Base-by-base conservation (phyloP, 1,140 invertebrate genomes). In the Calliphora vicina region DNA sequence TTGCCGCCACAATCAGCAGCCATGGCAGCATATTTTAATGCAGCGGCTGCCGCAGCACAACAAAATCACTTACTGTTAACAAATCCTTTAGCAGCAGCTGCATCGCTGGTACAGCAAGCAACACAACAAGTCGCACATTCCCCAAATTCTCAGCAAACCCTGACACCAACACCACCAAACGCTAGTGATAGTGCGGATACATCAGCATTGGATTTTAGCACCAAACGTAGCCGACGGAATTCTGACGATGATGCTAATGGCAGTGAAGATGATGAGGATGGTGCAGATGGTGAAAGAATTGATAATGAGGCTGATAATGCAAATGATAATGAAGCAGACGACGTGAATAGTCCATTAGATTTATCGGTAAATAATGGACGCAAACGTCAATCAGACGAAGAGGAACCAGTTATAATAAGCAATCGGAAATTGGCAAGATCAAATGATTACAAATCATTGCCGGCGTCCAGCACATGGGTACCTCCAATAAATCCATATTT, bases 401-500 rank as follows among this genome's bases (percentile, higher is more conserved):
- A 57, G 26, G 83, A 80, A 84, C 93, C 92, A 43, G 93, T 93
- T 0, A 92, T 93, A 5, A 92, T 93, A 0, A 93, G 94, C 8
- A 95, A 96, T 10, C 35, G 23, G 23, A 95, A 96, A 85, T 93
- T 93, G 73, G 93, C 94, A 1, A 92, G 94, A 85, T 87, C 93
- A 10, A 88, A 92, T 0, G 94, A 94, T 67, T 94, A 89, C 84
- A 89, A 89, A 20, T 85, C 88, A 0, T 85, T 87, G 25, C 82
- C 80, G 20, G 93, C 94, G 0, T 91, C 92, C 2, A 94, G 94
- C 0, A 94, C 95, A 1, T 96, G 95, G 96, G 93, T 94, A 29
- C 94, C 95, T 0, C 94, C 95, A 1, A 93, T 96, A 6, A 94
- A 95, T n/a, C 95, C 95, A 25, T 97, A 96, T 85, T 94, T 96